Percentiles rank a stretch among this genome's conserved stretches.
phyloP scores from a whole-genome alignment of 2,888 invertebrate genomes.

The Caenorhabditis sp. region DNA sequence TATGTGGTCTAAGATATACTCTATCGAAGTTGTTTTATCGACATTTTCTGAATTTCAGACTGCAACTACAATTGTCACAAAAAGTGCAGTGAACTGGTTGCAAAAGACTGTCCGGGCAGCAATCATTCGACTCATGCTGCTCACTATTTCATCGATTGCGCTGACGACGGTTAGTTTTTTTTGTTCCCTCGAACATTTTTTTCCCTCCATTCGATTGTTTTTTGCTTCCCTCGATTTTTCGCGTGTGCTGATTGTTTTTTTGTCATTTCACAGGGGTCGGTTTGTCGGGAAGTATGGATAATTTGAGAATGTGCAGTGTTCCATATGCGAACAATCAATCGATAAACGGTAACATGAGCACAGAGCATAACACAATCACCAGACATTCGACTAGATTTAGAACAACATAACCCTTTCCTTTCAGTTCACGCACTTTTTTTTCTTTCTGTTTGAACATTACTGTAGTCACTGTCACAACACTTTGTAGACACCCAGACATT shows the following conservation, averaged over 20 bases:
- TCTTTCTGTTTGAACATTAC: no score
- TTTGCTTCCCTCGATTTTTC: not conserved
- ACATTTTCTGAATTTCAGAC: slow-evolving; percentile 72
- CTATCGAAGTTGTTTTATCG: no score
- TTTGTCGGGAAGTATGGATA: slow-evolving; percentile 63
- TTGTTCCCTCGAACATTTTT: not conserved
- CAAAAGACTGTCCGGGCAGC: slow-evolving; percentile 70
- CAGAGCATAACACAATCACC: no score
- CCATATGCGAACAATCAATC: slow-evolving; percentile 58
- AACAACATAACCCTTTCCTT: no score
- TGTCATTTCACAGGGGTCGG: slow-evolving; percentile 16
- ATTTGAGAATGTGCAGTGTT: slow-evolving; percentile 64
- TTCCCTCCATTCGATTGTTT: no score
- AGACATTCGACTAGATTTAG: no score
- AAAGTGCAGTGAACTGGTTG: slow-evolving; percentile 77
- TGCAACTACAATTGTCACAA: slow-evolving; percentile 95
- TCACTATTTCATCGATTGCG: slow-evolving; percentile 11
- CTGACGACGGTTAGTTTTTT: slow-evolving; percentile 56
- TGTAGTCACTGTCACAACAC: no score
- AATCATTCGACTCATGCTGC: slow-evolving; percentile 1
- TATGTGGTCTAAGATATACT: no score
- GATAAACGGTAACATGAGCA: slow-evolving; percentile 6
- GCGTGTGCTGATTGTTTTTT: no score
- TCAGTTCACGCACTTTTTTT: no score
- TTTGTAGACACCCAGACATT: no score